Base-by-base conservation (phyloP, 2,113 vertebrate species). In the Pelecanus crispus region DNA sequence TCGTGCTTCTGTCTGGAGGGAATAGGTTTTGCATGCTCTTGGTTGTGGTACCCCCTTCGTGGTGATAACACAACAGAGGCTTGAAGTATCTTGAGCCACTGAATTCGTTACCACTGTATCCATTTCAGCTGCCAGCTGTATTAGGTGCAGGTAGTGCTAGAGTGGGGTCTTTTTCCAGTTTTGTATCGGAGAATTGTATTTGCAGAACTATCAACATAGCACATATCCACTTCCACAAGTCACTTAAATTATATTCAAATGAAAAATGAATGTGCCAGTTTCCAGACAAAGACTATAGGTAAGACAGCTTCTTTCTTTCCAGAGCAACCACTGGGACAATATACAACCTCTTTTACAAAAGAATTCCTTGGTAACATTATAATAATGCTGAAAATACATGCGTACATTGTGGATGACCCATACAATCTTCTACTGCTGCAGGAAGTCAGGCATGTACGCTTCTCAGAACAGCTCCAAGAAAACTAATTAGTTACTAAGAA, bases 21-120 rank as follows among this genome's bases (percentile, higher is more conserved):
- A 50, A 52, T 2, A 80, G 9, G 13, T 45, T 71, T 72, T 80
- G 3, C 32, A 4, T 55, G 13, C 10, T 61, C 10, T n/a, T 82
- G 44, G 20, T 47, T 50, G 19, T 36, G 17, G 11, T 53, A 34
- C 4, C 7, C 0, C 1, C 11, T 90, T 84, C 0, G 1, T 1
- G 3, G 31, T 24, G 36, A 18, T 62, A 81, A 71, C n/a, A 70
- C 13, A 36, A 9, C 24, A 88, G 61, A 44, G 6, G 11, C 29
- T 29, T 55, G 44, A 47, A 86, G 40, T 40, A 61, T 40, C 12
- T 10, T 28, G 53, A 73, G 49, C 20, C 14, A 24, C 29, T 62
- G 36, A 72, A 26, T 67, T 67, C 2, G 2, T 19, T 82, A 53
- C 32, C 16, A 9, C 22, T 32, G 5, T 52, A 45, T 47, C 34